Evolutionary conservation across 2,888 invertebrate genomes (phyloP).

Genomic region (Myathropa florea): DNA sequence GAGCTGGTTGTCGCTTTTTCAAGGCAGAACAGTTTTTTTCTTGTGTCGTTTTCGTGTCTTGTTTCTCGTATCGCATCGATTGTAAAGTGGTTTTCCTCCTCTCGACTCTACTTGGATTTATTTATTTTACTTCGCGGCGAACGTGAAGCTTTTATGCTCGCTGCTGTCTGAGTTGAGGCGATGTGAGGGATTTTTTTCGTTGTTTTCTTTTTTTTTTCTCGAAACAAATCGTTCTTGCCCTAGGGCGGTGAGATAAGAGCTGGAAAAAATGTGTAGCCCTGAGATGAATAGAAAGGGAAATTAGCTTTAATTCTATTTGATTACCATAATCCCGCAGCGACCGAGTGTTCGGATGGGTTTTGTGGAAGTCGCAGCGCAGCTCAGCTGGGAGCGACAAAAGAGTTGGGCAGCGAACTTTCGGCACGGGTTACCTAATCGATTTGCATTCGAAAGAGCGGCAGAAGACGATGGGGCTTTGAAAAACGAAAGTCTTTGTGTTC

Average conservation of each 20-base stretch:
- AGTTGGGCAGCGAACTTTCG: conserved; percentile 32
- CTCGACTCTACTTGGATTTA: conserved; percentile 27
- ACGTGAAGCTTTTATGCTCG: background rate
- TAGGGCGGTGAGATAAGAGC: background rate
- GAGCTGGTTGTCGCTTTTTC: conserved; percentile 62
- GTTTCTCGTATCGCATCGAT: conserved; percentile 23
- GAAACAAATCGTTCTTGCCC: conserved; percentile 7
- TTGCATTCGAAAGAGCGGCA: background rate
- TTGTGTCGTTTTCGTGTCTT: background rate
- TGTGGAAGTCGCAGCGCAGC: background rate
- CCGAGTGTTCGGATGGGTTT: background rate
- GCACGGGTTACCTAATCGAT: background rate
- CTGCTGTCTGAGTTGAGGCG: background rate
- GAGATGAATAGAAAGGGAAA: conserved; percentile 46
- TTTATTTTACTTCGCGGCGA: background rate
- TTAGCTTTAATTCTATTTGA: conserved; percentile 13
- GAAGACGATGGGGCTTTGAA: background rate
- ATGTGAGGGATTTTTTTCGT: conserved; percentile 1
- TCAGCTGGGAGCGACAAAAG: conserved; percentile 11
- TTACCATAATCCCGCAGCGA: conserved; percentile 1
- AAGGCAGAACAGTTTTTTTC: conserved; percentile 62
- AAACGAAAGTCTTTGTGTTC: background rate
- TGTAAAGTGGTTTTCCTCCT: conserved; percentile 67
- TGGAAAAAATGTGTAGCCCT: background rate
- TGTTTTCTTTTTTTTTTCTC: too few relatives aligned